These are phyloP conservation scores for Lepisosteus osseus DNA, from an alignment of 2,113 vertebrate species.

Conservation along the genomic window DNA sequence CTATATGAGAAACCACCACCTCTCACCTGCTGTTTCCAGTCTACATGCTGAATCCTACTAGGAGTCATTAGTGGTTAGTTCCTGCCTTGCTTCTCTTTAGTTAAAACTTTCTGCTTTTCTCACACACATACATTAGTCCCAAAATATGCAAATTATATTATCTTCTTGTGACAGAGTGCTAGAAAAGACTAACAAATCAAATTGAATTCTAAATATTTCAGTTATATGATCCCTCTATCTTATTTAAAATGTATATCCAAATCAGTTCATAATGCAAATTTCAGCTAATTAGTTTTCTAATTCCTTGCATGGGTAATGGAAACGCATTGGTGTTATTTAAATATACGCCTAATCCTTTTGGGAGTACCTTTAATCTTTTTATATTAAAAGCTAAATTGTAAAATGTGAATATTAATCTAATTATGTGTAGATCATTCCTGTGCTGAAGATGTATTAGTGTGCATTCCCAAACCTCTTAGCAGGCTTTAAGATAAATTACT, in stretches of 20 bases:
- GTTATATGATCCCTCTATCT: constrained; percentile 32
- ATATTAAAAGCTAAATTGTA: constrained; percentile 91
- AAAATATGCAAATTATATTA: constrained; percentile 42
- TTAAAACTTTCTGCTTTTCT: constrained; percentile 10
- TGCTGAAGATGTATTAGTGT: constrained; percentile 16
- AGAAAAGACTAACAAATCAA: constrained; percentile 34
- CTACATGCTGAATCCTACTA: not conserved
- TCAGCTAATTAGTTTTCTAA: constrained; percentile 80
- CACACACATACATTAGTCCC: constrained; percentile 30
- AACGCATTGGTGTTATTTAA: constrained; percentile 76
- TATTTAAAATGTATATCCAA: constrained; percentile 47
- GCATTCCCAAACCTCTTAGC: constrained; percentile 1
- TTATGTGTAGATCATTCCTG: constrained; percentile 41
- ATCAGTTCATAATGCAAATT: constrained; percentile 61
- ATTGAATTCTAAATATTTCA: constrained; percentile 39
- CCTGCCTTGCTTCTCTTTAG: not conserved
- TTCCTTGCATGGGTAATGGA: constrained; percentile 86
- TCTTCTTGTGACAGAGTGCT: constrained; percentile 18
- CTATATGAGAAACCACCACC: not conserved
- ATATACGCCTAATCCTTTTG: constrained; percentile 90
- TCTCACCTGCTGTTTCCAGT: not conserved
- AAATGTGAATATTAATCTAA: constrained; percentile 93
- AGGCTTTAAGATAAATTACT: constrained; percentile 2
- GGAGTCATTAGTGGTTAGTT: not conserved
- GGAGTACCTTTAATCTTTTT: constrained; percentile 89